These are phyloP conservation scores for Genyomyrus donnyi DNA, from an alignment of 2,113 vertebrate species.

Conservation along the genomic window DNA sequence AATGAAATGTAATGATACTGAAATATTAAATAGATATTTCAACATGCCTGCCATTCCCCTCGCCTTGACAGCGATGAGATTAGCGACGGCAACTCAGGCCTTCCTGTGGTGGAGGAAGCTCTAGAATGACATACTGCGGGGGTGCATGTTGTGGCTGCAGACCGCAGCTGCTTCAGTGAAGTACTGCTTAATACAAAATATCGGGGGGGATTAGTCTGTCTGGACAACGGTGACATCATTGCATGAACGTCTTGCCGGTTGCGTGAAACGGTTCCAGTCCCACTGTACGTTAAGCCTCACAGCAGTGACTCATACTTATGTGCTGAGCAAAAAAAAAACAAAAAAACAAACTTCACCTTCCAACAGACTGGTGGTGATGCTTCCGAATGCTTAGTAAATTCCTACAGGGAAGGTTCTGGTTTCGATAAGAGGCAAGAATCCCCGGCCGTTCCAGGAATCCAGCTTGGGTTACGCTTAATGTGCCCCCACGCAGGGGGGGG, in stretches of 20 bases:
- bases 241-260: background rate
- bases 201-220: background rate
- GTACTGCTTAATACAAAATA: background rate
- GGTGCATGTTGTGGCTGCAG: background rate
- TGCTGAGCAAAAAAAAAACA: background rate
- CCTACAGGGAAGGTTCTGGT: constrained; percentile 1
- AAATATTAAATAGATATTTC: background rate
- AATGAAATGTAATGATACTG: constrained; percentile 6
- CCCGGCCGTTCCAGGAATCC: constrained; percentile 12
- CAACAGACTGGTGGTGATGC: background rate
- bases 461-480: constrained; percentile 37
- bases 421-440: constrained; percentile 17
- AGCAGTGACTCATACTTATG: background rate
- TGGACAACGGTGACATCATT: background rate
- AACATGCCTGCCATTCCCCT: background rate
- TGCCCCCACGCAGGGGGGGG: background rate
- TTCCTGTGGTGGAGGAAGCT: background rate
- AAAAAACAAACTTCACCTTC: background rate
- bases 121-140: background rate
- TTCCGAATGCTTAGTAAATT: background rate
- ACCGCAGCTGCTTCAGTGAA: background rate
- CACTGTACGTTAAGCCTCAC: background rate
- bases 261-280: background rate
- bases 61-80: background rate
- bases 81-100: background rate